Percentiles rank a stretch among this genome's conserved stretches.
Evolutionary conservation across 2,888 invertebrate genomes (phyloP).

Genomic region (Bombyx huttoni): DNA sequence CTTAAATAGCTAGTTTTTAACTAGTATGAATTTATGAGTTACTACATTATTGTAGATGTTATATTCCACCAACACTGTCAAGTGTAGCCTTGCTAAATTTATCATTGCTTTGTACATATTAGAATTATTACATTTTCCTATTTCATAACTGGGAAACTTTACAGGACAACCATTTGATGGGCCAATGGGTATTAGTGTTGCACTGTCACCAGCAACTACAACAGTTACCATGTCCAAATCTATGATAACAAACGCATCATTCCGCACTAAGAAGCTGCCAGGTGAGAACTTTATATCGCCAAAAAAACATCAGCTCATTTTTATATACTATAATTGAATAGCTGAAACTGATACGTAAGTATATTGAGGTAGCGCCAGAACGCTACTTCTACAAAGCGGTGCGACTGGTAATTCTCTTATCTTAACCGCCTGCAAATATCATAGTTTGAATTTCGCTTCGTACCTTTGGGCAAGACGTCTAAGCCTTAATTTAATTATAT

Average conservation of each 20-base stretch:
- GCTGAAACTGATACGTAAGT: background rate
- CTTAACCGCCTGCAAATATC: too few relatives aligned
- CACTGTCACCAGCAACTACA: slow-evolving; percentile 80
- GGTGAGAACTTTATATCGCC: slow-evolving; percentile 63
- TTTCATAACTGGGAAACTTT: background rate
- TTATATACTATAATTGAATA: background rate
- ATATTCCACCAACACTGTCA: background rate
- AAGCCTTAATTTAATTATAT: too few relatives aligned
- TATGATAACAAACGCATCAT: slow-evolving; percentile 98
- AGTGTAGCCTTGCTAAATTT: background rate
- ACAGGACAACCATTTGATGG: slow-evolving; percentile 83
- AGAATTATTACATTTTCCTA: background rate
- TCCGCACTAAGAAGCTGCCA: slow-evolving; percentile 96
- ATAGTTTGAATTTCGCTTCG: too few relatives aligned
- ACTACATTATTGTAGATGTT: background rate
- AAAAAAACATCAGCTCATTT: background rate
- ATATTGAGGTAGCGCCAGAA: too few relatives aligned
- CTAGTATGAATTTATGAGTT: background rate
- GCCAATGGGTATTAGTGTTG: slow-evolving; percentile 86
- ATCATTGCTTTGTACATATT: background rate
- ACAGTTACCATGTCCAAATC: slow-evolving; percentile 88
- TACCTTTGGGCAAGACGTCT: too few relatives aligned
- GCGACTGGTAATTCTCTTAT: too few relatives aligned
- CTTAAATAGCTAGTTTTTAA: too few relatives aligned
- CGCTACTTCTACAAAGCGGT: too few relatives aligned